A percentile compares a stretch with the other conserved stretches of the same genome.
Conservation (phyloP, 2,113 vertebrate genomes). For the Sinocyclocheilus anophthalmus region DNA sequence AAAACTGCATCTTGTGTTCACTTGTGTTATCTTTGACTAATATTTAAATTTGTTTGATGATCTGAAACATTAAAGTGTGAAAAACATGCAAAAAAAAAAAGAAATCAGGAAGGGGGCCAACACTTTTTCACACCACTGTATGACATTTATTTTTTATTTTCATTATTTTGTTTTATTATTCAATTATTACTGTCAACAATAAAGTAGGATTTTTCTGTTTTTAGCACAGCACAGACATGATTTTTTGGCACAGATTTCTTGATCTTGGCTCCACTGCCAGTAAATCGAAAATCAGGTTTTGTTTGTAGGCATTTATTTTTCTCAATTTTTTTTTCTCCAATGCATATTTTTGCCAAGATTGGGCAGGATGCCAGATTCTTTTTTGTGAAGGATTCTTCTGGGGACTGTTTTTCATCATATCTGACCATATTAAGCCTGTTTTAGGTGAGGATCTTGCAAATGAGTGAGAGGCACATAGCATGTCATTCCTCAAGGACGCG, state of each 20-base stretch:
- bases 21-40: too few relatives aligned
- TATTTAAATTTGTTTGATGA: too few relatives aligned
- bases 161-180: too few relatives aligned
- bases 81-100: too few relatives aligned
- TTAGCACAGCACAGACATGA: not conserved
- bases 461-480: not conserved
- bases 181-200: too few relatives aligned
- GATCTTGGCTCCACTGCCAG: not conserved
- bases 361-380: not conserved
- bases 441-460: slow-evolving; percentile 34
- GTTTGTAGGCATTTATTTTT: not conserved
- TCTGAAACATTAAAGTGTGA: too few relatives aligned
- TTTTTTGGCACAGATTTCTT: slow-evolving; percentile 3
- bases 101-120: too few relatives aligned
- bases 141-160: too few relatives aligned
- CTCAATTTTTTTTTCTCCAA: not conserved
- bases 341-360: not conserved
- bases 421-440: slow-evolving; percentile 5
- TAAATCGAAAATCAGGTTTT: not conserved
- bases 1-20: too few relatives aligned
- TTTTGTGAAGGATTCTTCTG: slow-evolving; percentile 16
- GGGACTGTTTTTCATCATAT: slow-evolving; percentile 18
- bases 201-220: not conserved
- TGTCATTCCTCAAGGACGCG: slow-evolving; percentile 3
- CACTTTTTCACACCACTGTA: too few relatives aligned